A percentile compares a stretch with the other conserved stretches of the same genome.
phyloP scores from a whole-genome alignment of 2,888 invertebrate genomes.

The Drosophila villosipedis region DNA sequence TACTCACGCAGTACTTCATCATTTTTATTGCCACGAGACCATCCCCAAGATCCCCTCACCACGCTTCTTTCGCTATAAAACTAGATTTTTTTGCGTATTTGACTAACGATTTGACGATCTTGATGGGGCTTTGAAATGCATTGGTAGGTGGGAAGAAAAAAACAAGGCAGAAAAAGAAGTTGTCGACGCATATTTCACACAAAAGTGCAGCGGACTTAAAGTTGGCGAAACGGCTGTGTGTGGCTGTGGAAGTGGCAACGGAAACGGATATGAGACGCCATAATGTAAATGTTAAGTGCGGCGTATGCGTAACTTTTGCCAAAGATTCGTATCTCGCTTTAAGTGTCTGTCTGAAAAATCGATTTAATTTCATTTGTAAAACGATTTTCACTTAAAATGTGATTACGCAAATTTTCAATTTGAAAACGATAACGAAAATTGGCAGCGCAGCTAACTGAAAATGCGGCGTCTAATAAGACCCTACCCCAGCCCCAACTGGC shows the following conservation, averaged over 20 bases:
- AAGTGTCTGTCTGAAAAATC: slow-evolving; percentile 64
- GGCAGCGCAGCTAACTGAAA: slow-evolving; percentile 34
- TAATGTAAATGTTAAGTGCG: slow-evolving; percentile 57
- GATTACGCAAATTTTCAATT: slow-evolving; percentile 83
- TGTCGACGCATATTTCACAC: slow-evolving; percentile 44
- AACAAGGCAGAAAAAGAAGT: not conserved
- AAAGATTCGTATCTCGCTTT: slow-evolving; percentile 44
- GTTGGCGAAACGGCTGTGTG: slow-evolving; percentile 10
- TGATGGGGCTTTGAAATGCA: slow-evolving; percentile 72
- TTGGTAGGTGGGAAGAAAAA: slow-evolving; percentile 8
- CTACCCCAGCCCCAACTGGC: slow-evolving; percentile 11
- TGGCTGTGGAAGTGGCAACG: slow-evolving; percentile 21
- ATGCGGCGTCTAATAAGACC: not conserved
- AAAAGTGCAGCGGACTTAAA: slow-evolving; percentile 60
- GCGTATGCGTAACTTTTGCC: slow-evolving; percentile 55
- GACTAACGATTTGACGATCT: slow-evolving; percentile 78
- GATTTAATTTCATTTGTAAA: slow-evolving; percentile 76
- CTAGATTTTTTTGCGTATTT: slow-evolving; percentile 50
- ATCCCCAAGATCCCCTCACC: not conserved
- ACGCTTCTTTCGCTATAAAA: not conserved
- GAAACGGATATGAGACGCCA: slow-evolving; percentile 69
- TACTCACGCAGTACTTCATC: slow-evolving; percentile 70
- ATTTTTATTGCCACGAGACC: slow-evolving; percentile 70
- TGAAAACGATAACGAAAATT: slow-evolving; percentile 79
- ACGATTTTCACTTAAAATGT: slow-evolving; percentile 83